Evolutionary conservation across 2,888 invertebrate species (phyloP).

Genomic region (Pseudoips prasinana): DNA sequence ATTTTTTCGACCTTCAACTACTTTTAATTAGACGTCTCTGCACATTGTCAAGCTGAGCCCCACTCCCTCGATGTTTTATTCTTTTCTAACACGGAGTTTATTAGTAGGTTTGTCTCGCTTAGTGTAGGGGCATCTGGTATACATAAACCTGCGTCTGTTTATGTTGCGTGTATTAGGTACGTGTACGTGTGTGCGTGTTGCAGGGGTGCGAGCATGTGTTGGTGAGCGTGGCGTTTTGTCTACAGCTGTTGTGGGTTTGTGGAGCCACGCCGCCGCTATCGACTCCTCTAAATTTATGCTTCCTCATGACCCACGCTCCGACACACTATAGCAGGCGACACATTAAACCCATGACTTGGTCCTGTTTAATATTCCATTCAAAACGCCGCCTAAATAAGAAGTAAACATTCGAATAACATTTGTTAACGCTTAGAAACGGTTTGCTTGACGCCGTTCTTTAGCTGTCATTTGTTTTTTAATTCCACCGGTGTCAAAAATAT

Average conservation of each 20-base stretch:
- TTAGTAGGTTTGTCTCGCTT: constrained; percentile 66
- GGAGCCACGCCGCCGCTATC: constrained; percentile 56
- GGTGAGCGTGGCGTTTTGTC: constrained; percentile 59
- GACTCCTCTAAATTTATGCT: constrained; percentile 77
- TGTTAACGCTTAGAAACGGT: constrained; percentile 30
- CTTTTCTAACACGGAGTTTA: constrained; percentile 54
- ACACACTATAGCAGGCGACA: constrained; percentile 41
- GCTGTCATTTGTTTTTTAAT: constrained; percentile 28
- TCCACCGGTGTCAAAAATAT: constrained; percentile 15
- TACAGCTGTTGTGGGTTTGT: constrained; percentile 78
- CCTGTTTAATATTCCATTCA: constrained; percentile 60
- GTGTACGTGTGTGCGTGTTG: constrained; percentile 54
- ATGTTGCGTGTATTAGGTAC: constrained; percentile 64
- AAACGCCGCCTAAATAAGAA: constrained; percentile 44
- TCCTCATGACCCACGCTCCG: constrained; percentile 74
- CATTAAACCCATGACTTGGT: constrained; percentile 47
- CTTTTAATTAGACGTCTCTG: constrained; percentile 73
- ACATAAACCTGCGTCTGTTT: constrained; percentile 78
- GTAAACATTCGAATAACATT: constrained; percentile 47
- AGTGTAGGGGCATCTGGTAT: constrained; percentile 76
- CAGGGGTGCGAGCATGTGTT: constrained; percentile 73
- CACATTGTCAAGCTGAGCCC: constrained; percentile 67
- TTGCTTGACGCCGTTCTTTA: constrained; percentile 24
- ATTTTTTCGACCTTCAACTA: constrained; percentile 74
- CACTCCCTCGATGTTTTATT: constrained; percentile 54